Percentiles rank a stretch among this genome's conserved stretches.
Conservation (phyloP, 2,113 vertebrate genomes). For the Lophius piscatorius region DNA sequence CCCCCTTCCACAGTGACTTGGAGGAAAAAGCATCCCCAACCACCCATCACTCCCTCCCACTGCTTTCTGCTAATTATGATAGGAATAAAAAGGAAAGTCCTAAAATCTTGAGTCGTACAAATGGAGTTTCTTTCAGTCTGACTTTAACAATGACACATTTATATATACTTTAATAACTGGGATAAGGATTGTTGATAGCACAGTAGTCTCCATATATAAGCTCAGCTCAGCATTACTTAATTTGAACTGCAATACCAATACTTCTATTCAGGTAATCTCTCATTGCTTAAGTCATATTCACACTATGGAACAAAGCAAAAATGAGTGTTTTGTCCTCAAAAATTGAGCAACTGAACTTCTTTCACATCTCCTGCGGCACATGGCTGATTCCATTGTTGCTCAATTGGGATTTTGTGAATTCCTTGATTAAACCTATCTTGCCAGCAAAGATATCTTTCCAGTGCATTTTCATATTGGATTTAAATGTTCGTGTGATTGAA, state of each 20-base stretch:
- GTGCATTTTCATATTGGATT: constrained; percentile 37
- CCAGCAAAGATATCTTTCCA: constrained; percentile 55
- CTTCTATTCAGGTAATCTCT: constrained; percentile 52
- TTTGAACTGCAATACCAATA: constrained; percentile 47
- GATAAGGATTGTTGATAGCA: not conserved
- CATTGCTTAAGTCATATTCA: constrained; percentile 48
- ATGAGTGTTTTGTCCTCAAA: constrained; percentile 66
- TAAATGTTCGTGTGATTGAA: constrained; percentile 33
- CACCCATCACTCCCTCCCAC: constrained; percentile 4
- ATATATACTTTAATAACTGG: not conserved
- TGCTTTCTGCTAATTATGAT: constrained; percentile 2
- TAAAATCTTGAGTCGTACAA: not conserved
- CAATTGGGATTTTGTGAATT: constrained; percentile 68
- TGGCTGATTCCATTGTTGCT: constrained; percentile 68
- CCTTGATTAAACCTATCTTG: constrained; percentile 56
- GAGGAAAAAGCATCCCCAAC: constrained; percentile 31
- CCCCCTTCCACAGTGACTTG: not conserved
- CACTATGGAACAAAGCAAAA: constrained; percentile 50
- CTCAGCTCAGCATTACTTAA: constrained; percentile 20
- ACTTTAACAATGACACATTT: not conserved
- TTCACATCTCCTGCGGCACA: constrained; percentile 57
- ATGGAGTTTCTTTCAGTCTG: not conserved
- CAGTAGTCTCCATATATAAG: constrained; percentile 18
- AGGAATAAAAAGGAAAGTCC: not conserved
- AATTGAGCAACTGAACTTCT: constrained; percentile 65